Evolutionary conservation across 2,888 invertebrate genomes (phyloP).

Genomic region (Neocrepidodera transversa): DNA sequence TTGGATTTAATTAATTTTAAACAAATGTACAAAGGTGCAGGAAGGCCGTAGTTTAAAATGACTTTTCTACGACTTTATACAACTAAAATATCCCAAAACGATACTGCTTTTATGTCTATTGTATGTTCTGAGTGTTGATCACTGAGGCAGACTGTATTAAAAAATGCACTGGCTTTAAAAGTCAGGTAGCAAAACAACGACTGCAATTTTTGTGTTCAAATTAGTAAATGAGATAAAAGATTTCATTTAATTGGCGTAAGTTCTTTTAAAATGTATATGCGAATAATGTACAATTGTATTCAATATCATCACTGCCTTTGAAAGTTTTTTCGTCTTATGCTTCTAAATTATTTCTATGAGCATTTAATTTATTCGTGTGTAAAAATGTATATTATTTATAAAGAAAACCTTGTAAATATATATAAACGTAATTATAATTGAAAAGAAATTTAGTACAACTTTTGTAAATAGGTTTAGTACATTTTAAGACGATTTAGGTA

Average conservation of each 20-base stretch:
- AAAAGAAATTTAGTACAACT: conserved; percentile 50
- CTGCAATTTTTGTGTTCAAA: conserved; percentile 48
- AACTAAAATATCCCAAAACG: conserved; percentile 1
- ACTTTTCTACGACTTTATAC: too few relatives aligned
- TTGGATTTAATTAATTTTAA: too few relatives aligned
- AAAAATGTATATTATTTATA: conserved; percentile 42
- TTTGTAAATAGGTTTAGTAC: conserved; percentile 46
- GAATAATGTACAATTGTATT: conserved; percentile 43
- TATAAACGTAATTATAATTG: conserved; percentile 41
- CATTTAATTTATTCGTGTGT: conserved; percentile 46
- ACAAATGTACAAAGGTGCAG: too few relatives aligned
- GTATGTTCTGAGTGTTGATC: not conserved
- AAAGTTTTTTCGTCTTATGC: conserved; percentile 41
- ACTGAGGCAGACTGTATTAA: conserved; percentile 23
- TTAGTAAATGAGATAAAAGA: conserved; percentile 28
- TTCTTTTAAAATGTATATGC: conserved; percentile 35
- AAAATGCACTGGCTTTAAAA: conserved; percentile 15
- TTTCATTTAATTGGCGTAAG: conserved; percentile 43
- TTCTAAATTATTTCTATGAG: conserved; percentile 45
- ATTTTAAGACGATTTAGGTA: conserved; percentile 42
- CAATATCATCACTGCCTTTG: conserved; percentile 52
- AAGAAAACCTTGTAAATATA: conserved; percentile 40
- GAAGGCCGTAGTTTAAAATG: too few relatives aligned
- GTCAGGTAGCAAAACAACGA: conserved; percentile 36
- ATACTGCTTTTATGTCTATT: conserved; percentile 16